A percentile compares a stretch with the other conserved stretches of the same genome.
These are phyloP conservation scores for Orchesellides sinensis DNA, from an alignment of 2,888 invertebrate genomes.

Conservation along the genomic window DNA sequence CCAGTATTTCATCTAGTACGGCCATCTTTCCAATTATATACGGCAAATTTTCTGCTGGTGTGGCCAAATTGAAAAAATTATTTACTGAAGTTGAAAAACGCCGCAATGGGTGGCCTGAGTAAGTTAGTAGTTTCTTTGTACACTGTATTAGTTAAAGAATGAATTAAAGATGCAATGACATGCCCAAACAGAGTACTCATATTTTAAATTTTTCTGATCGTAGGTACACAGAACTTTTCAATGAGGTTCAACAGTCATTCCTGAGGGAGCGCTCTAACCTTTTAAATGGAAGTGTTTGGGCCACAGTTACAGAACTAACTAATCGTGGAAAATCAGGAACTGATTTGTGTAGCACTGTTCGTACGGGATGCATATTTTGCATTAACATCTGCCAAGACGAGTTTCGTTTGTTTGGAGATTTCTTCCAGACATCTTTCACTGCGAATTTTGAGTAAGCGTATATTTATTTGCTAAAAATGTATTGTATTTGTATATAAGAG, in stretches of 20 bases:
- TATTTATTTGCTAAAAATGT: constrained; percentile 7
- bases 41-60: constrained; percentile 96
- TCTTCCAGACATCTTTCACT: constrained; percentile 82
- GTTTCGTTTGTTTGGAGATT: constrained; percentile 92
- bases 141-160: no score
- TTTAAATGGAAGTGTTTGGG: constrained; percentile 84
- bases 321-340: constrained; percentile 80
- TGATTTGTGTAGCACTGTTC: constrained; percentile 89
- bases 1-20: constrained; percentile 76
- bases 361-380: constrained; percentile 92
- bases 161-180: no score
- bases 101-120: constrained; percentile 85
- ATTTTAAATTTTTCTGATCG: neutral
- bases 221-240: constrained; percentile 84
- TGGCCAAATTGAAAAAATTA: constrained; percentile 88
- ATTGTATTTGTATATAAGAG: constrained; percentile 8
- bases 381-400: constrained; percentile 97
- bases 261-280: constrained; percentile 84
- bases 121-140: constrained; percentile 76
- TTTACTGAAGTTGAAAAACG: constrained; percentile 90
- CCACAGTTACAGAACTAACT: constrained; percentile 83
- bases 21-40: constrained; percentile 88
- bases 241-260: constrained; percentile 91
- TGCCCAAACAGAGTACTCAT: no score
- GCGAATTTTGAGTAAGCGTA: constrained; percentile 72